Evolutionary conservation across 2,888 invertebrate genomes (phyloP).

Genomic region (Sarcophaga subvicina): DNA sequence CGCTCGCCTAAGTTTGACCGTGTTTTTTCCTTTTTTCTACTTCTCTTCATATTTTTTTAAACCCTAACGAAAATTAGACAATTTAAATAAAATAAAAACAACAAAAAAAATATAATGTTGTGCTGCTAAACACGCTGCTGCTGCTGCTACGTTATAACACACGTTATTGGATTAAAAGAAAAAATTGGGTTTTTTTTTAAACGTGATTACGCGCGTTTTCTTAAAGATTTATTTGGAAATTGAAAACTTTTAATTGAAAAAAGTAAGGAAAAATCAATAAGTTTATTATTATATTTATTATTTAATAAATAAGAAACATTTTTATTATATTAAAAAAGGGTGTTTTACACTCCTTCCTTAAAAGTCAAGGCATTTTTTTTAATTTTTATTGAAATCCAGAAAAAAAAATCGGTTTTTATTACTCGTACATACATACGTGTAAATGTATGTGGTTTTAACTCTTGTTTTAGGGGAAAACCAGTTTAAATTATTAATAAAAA

Average conservation of each 20-base stretch:
- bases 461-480: conserved; percentile 49
- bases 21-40: neutral
- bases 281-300: neutral
- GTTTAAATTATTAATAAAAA: conserved; percentile 35
- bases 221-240: neutral
- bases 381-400: neutral
- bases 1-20: neutral
- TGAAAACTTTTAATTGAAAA: neutral
- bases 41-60: neutral
- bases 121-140: neutral
- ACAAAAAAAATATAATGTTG: neutral
- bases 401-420: conserved; percentile 22
- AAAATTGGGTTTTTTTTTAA: neutral
- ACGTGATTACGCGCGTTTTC: conserved; percentile 65
- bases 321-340: too few species aligned
- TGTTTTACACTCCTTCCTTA: too few species aligned
- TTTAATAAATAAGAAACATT: neutral
- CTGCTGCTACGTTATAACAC: neutral
- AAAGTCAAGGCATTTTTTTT: too few species aligned
- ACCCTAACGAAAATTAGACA: neutral
- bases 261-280: neutral
- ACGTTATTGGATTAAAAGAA: conserved; percentile 1
- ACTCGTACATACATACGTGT: too few species aligned
- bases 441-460: too few species aligned
- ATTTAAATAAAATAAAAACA: conserved; percentile 18